Conservation (phyloP, 2,888 invertebrate genomes). For the Anthophora plumipes region DNA sequence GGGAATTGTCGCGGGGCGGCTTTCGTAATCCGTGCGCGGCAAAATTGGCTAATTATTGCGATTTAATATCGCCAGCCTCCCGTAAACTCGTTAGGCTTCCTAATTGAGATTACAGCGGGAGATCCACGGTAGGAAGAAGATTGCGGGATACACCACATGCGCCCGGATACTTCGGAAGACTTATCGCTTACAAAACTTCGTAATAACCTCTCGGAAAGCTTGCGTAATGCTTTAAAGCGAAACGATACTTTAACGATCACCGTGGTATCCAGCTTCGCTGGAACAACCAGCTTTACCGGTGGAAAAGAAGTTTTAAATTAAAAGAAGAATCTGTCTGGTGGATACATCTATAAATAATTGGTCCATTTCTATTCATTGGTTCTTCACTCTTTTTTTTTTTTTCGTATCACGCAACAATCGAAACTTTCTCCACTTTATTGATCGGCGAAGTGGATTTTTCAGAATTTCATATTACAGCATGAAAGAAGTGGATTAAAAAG, state of each 20-base stretch:
- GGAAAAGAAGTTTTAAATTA: conserved; percentile 16
- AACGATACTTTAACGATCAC: conserved; percentile 59
- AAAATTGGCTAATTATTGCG: conserved; percentile 59
- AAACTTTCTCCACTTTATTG: not conserved
- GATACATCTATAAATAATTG: not conserved
- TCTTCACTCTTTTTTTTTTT: too few relatives aligned
- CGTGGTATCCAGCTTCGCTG: conserved; percentile 5
- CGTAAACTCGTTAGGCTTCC: conserved; percentile 63
- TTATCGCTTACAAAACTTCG: conserved; percentile 61
- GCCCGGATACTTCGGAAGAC: conserved; percentile 56
- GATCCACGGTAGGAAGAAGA: conserved; percentile 55
- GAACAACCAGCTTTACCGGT: not conserved
- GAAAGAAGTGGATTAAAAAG: not conserved
- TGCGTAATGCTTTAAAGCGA: conserved; percentile 47
- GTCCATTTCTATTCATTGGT: not conserved
- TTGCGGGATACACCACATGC: conserved; percentile 63
- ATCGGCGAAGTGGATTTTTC: not conserved
- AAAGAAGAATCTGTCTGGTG: conserved; percentile 2
- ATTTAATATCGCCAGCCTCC: conserved; percentile 58
- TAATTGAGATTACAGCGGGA: conserved; percentile 61
- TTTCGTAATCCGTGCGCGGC: conserved; percentile 46
- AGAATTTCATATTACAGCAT: not conserved
- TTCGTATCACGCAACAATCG: not conserved
- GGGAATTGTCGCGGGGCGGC: conserved; percentile 45
- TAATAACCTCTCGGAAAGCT: conserved; percentile 58